phyloP scores from a whole-genome alignment of 2,113 vertebrate species.

The Chloebia gouldiae region DNA sequence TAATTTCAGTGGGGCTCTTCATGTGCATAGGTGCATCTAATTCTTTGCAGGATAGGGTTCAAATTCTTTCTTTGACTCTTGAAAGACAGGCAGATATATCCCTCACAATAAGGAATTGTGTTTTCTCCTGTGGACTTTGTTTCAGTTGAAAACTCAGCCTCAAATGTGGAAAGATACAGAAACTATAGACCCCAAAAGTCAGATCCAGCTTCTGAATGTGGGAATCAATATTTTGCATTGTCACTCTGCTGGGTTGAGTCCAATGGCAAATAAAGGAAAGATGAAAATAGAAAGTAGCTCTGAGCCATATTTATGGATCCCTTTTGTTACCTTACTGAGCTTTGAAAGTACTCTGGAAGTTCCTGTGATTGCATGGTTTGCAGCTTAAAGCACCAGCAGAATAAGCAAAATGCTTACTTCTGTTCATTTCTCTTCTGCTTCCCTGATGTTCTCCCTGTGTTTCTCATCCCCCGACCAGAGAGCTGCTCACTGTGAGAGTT shows the following conservation, averaged over 20 bases:
- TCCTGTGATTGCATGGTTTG: not conserved
- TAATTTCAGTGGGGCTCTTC: not conserved
- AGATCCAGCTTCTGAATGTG: not conserved
- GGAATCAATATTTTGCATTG: not conserved
- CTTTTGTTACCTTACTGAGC: not conserved
- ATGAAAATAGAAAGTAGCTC: not conserved
- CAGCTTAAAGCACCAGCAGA: not conserved
- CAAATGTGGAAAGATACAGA: not conserved
- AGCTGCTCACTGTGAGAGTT: not conserved
- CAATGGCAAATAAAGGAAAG: not conserved
- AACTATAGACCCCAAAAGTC: not conserved
- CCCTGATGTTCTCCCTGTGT: not conserved
- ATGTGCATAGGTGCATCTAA: not conserved
- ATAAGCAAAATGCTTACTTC: not conserved
- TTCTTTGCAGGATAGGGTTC: not conserved
- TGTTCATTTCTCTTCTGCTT: not conserved
- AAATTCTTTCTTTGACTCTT: not conserved
- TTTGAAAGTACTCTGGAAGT: not conserved
- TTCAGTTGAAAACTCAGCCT: not conserved
- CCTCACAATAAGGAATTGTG: not conserved
- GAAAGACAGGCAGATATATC: not conserved
- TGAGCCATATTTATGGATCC: not conserved
- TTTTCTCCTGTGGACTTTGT: not conserved
- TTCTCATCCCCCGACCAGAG: not conserved
- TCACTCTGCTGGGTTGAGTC: not conserved